Evolutionary conservation across 2,113 vertebrate species (phyloP).

Genomic region (Nothoprocta perdicaria): DNA sequence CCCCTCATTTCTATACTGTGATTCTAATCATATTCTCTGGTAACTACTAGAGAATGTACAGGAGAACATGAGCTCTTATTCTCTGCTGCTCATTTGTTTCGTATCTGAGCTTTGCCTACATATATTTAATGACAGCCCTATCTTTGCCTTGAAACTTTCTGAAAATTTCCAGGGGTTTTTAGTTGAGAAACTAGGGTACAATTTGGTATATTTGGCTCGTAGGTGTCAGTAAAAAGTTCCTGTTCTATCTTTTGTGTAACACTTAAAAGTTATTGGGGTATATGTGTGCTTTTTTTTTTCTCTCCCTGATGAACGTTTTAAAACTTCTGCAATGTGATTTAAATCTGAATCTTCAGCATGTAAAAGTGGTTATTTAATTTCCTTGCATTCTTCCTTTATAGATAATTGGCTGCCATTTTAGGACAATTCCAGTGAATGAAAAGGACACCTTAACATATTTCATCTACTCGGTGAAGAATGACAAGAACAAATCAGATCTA

Average conservation of each 20-base stretch:
- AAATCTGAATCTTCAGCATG: neutral
- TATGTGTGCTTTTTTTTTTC: neutral
- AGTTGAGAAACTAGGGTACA: neutral
- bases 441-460: conserved; percentile 89
- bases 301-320: neutral
- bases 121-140: neutral
- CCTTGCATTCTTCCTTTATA: conserved; percentile 66
- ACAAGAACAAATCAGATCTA: conserved; percentile 85
- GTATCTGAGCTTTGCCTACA: neutral
- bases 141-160: neutral
- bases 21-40: neutral
- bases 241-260: neutral
- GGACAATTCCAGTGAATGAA: conserved; percentile 87
- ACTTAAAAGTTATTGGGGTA: neutral
- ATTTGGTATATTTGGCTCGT: neutral
- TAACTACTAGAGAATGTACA: neutral
- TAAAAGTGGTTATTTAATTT: conserved; percentile 37
- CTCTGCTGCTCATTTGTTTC: neutral
- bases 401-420: conserved; percentile 88
- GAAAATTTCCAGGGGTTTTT: neutral
- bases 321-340: neutral
- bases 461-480: conserved; percentile 88
- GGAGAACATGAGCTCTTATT: too few relatives aligned
- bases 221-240: neutral
- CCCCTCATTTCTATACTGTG: neutral